These are phyloP conservation scores for Grantiella picta DNA, from an alignment of 2,113 vertebrate genomes.

Conservation along the genomic window DNA sequence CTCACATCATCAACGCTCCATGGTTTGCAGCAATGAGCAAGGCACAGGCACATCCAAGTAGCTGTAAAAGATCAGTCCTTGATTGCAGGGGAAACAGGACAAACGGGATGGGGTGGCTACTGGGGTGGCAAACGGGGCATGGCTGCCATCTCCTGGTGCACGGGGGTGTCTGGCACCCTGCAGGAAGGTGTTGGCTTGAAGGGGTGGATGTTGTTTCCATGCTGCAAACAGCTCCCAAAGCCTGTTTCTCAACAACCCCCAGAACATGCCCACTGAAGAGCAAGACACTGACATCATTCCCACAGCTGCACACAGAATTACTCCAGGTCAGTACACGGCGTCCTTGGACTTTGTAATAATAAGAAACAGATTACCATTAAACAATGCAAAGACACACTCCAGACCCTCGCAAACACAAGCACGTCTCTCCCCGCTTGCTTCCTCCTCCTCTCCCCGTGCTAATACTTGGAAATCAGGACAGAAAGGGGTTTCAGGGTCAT, in stretches of 20 bases:
- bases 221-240: not conserved
- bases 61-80: fast-evolving
- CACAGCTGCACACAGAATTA: not conserved
- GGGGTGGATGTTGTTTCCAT: not conserved
- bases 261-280: not conserved
- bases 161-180: not conserved
- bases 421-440: not conserved
- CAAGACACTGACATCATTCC: constrained; percentile 20
- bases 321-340: not conserved
- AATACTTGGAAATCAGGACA: not conserved
- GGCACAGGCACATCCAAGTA: fast-evolving
- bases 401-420: not conserved
- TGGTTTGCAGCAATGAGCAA: not conserved
- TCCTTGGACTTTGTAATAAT: constrained; percentile 22
- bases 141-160: not conserved
- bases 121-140: not conserved
- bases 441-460: not conserved
- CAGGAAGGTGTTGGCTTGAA: not conserved
- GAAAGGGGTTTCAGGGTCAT: not conserved
- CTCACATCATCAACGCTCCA: not conserved
- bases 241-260: not conserved
- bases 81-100: not conserved
- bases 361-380: constrained; percentile 18
- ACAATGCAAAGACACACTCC: not conserved
- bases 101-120: not conserved